Evolutionary conservation across 2,113 vertebrate species (phyloP).

Genomic region (Cettia cetti): DNA sequence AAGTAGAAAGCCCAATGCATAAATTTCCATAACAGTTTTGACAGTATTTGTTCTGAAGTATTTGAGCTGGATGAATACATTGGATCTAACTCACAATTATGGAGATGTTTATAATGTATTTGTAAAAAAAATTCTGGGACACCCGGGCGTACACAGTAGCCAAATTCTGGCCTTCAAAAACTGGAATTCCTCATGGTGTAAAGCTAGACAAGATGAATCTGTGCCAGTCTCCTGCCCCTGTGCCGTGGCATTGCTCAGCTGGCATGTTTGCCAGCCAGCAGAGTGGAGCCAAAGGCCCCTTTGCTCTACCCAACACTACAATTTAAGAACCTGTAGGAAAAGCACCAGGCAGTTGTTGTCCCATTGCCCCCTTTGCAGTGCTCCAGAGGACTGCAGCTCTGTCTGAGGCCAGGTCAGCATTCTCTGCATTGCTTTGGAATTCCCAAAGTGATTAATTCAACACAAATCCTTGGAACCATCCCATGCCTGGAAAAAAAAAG

Average conservation of each 20-base stretch:
- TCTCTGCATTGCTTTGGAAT: constrained; percentile 1
- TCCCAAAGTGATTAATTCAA: not conserved
- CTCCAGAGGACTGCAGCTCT: not conserved
- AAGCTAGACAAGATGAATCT: not conserved
- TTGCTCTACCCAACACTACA: not conserved
- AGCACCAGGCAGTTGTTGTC: not conserved
- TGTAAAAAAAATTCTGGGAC: not conserved
- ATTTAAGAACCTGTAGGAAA: not conserved
- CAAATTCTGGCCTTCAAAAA: not conserved
- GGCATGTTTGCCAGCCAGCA: not conserved
- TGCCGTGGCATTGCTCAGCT: not conserved
- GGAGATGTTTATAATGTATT: not conserved
- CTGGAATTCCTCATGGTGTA: not conserved
- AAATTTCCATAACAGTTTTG: not conserved
- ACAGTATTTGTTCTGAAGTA: not conserved
- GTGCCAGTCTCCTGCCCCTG: not conserved
- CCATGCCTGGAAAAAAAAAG: not conserved
- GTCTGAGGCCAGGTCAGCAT: not conserved
- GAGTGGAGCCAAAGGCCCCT: not conserved
- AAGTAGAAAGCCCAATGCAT: not conserved
- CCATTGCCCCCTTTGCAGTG: not conserved
- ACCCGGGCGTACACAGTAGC: not conserved
- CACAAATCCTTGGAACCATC: not conserved
- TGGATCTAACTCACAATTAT: not conserved
- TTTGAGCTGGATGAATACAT: not conserved